Percentiles rank a stretch among this genome's conserved stretches.
These are phyloP conservation scores for Platynereis dumerilii DNA, from an alignment of 2,888 invertebrate species.

Conservation along the genomic window DNA sequence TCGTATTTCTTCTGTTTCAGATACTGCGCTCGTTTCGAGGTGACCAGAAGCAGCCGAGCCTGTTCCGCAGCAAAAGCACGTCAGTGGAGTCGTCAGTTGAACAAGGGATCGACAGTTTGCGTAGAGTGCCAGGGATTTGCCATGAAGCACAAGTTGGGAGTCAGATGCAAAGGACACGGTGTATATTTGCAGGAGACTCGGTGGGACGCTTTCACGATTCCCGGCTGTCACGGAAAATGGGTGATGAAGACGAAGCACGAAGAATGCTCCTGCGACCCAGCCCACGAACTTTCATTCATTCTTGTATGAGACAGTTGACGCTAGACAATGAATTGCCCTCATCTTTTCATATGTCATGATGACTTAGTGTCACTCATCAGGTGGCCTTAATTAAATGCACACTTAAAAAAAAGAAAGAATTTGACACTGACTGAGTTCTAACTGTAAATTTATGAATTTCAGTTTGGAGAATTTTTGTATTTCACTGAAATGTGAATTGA, in stretches of 20 bases:
- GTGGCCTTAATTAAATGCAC: no score
- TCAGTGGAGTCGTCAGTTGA: conserved; percentile 23
- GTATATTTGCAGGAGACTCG: conserved; percentile 77
- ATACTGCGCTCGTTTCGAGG: conserved; percentile 85
- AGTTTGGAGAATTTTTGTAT: no score
- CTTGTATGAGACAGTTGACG: conserved; percentile 26
- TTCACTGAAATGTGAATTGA: no score
- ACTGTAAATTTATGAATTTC: no score
- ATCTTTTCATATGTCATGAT: no score
- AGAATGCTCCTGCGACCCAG: conserved; percentile 55
- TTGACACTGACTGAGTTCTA: no score
- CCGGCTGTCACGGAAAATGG: conserved; percentile 90
- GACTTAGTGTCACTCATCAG: no score
- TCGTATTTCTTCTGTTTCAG: conserved; percentile 64
- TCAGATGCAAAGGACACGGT: conserved; percentile 83
- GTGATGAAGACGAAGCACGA: conserved; percentile 66
- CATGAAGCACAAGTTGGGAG: conserved; percentile 75
- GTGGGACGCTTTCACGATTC: conserved; percentile 84
- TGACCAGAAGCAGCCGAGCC: conserved; percentile 65
- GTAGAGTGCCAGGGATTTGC: conserved; percentile 85
- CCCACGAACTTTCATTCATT: conserved; percentile 31
- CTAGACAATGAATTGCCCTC: background rate
- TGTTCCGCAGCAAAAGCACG: conserved; percentile 32
- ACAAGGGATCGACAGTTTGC: conserved; percentile 74
- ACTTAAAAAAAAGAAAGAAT: no score